Percentiles rank a stretch among this genome's conserved stretches.
These are phyloP conservation scores for Temnothorax nylanderi DNA, from an alignment of 1,140 invertebrate genomes.

Conservation along the genomic window DNA sequence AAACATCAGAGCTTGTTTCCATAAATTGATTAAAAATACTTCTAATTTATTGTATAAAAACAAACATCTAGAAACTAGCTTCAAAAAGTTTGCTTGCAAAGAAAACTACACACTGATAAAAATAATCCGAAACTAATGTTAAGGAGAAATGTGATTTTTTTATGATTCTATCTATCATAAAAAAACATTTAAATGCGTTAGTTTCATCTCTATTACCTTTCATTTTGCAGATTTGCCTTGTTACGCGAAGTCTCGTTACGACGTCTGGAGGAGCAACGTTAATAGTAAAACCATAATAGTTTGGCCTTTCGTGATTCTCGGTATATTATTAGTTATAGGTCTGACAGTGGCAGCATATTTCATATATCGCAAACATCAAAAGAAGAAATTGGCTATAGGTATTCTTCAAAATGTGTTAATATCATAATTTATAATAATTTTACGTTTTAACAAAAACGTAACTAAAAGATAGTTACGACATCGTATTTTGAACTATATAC, in stretches of 20 bases:
- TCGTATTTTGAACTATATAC: neutral
- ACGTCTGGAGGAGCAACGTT: no score
- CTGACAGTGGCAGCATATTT: neutral
- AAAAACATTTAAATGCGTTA: neutral
- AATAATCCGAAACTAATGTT: neutral
- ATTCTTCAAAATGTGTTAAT: neutral
- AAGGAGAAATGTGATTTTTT: neutral
- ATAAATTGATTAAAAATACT: neutral
- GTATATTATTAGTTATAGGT: neutral
- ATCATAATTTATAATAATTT: neutral
- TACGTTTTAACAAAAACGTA: neutral
- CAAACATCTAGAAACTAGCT: neutral
- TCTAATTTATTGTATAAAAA: neutral
- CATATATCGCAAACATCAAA: constrained; percentile 19
- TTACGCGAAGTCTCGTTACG: neutral
- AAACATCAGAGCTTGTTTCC: no score
- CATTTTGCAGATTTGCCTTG: constrained; percentile 60
- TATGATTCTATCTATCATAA: neutral
- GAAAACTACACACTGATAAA: neutral
- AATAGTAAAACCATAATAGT: neutral
- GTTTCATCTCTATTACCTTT: neutral
- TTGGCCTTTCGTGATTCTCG: neutral
- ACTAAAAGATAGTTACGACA: neutral
- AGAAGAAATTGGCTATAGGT: neutral
- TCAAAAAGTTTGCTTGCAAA: neutral